Evolutionary conservation across 2,113 vertebrate genomes (phyloP).

Genomic region (Malaclemys terrapin): DNA sequence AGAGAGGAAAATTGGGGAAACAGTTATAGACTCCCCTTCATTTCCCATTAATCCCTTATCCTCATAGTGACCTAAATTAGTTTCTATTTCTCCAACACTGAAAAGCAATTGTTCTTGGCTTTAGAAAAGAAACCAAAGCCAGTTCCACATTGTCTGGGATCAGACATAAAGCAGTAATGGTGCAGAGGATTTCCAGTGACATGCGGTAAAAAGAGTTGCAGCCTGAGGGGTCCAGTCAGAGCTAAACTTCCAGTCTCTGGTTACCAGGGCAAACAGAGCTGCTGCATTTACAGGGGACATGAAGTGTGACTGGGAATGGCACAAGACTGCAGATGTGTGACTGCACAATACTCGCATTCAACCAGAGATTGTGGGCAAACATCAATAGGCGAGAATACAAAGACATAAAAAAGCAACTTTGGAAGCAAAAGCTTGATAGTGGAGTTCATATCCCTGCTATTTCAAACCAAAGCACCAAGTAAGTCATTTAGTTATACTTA

Average conservation of each 20-base stretch:
- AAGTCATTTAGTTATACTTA: neutral
- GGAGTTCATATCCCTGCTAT: neutral
- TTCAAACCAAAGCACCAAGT: neutral
- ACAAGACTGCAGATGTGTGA: constrained; percentile 50
- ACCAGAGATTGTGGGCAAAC: neutral
- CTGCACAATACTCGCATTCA: constrained; percentile 61
- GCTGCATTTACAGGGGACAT: neutral
- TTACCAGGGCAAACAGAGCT: constrained; percentile 41
- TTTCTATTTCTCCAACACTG: constrained; percentile 6
- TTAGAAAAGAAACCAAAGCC: constrained; percentile 30
- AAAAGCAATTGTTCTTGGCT: constrained; percentile 35
- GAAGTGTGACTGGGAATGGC: constrained; percentile 51
- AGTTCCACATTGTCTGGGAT: constrained; percentile 11
- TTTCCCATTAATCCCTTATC: constrained; percentile 31
- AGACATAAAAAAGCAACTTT: neutral
- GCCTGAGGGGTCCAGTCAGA: constrained; percentile 1
- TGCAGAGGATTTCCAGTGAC: constrained; percentile 25
- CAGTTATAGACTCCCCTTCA: neutral
- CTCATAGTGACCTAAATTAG: constrained; percentile 7
- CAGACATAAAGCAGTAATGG: constrained; percentile 31
- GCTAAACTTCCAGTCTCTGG: constrained; percentile 50
- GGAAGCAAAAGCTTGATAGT: constrained; percentile 11
- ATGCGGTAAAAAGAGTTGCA: constrained; percentile 42
- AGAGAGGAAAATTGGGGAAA: neutral
- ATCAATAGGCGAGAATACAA: constrained; percentile 37